These are phyloP conservation scores for Sebastes elongatus DNA, from an alignment of 2,797 vertebrate species.

Conservation along the genomic window DNA sequence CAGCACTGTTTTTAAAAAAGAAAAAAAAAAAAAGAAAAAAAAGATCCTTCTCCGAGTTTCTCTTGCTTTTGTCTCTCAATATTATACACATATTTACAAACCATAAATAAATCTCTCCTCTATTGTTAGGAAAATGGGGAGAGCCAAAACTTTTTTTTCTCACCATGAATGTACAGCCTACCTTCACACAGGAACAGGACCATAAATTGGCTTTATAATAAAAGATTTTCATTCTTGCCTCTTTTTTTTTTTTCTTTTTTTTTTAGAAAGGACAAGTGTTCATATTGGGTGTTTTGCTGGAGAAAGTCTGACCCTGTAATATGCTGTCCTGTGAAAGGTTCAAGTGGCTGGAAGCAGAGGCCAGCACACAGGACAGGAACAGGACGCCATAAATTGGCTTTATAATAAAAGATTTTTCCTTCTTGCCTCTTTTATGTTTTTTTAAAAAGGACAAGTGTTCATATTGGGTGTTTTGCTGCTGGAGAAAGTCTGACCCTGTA, in stretches of 20 bases:
- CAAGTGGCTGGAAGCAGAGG: constrained; percentile 90
- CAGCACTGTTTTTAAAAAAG: constrained; percentile 38
- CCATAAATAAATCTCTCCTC: constrained; percentile 85
- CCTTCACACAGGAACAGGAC: constrained; percentile 81
- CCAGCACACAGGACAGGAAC: constrained; percentile 61
- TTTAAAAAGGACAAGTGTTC: constrained; percentile 92
- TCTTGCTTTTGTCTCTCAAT: constrained; percentile 39
- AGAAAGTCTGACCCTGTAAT: constrained; percentile 87
- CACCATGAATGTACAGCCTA: constrained; percentile 84
- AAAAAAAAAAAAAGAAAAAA: neutral
- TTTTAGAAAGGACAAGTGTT: constrained; percentile 91
- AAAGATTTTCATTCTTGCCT: constrained; percentile 20
- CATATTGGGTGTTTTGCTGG: constrained; percentile 89
- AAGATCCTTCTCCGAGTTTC: constrained; percentile 23
- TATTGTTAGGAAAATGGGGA: constrained; percentile 48
- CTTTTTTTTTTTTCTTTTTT: neutral
- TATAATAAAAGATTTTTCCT: too few species aligned
- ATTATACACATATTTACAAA: constrained; percentile 85
- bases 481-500: constrained; percentile 88
- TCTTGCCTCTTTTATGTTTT: constrained; percentile 41
- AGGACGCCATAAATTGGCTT: too few species aligned
- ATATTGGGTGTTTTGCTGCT: constrained; percentile 88
- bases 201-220: constrained; percentile 64
- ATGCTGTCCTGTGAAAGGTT: constrained; percentile 90
- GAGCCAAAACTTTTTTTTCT: constrained; percentile 51